Conservation (phyloP, 2,888 invertebrate genomes). For the Ophonus ardosiacus region DNA sequence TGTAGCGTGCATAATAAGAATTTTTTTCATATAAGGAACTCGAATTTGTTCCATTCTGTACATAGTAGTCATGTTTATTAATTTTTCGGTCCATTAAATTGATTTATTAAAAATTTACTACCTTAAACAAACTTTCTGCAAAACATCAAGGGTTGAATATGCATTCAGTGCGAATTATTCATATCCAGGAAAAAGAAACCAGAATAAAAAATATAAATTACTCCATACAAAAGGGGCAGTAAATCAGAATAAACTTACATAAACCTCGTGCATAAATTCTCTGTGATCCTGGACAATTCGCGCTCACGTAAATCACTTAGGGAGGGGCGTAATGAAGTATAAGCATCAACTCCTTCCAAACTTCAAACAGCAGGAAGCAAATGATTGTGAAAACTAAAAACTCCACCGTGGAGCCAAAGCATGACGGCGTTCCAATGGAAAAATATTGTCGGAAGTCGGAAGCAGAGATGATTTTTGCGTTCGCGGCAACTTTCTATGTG, state of each 20-base stretch:
- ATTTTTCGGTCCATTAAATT: not conserved
- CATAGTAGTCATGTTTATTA: not conserved
- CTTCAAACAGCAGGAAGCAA: slow-evolving; percentile 23
- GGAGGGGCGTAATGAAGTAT: slow-evolving; percentile 31
- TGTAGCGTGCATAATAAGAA: too few relatives aligned
- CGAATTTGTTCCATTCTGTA: too few relatives aligned
- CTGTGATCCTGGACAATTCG: slow-evolving; percentile 25
- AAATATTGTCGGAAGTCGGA: slow-evolving; percentile 43
- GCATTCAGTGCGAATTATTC: not conserved
- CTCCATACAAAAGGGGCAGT: slow-evolving; percentile 35
- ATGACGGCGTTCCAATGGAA: slow-evolving; percentile 19
- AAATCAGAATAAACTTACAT: slow-evolving; percentile 47
- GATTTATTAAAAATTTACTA: not conserved
- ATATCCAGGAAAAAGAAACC: slow-evolving; percentile 3
- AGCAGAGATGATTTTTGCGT: not conserved
- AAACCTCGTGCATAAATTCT: slow-evolving; percentile 41
- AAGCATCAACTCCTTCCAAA: slow-evolving; percentile 39
- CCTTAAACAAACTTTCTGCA: not conserved
- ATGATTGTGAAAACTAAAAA: slow-evolving; percentile 8
- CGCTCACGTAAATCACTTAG: slow-evolving; percentile 29
- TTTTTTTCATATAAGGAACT: too few relatives aligned
- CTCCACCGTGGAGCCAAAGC: slow-evolving; percentile 5
- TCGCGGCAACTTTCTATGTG: too few relatives aligned
- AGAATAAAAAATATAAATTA: slow-evolving; percentile 48
- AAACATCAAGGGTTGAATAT: not conserved